phyloP scores from a whole-genome alignment of 2,113 vertebrate species.

The Vidua chalybeata region DNA sequence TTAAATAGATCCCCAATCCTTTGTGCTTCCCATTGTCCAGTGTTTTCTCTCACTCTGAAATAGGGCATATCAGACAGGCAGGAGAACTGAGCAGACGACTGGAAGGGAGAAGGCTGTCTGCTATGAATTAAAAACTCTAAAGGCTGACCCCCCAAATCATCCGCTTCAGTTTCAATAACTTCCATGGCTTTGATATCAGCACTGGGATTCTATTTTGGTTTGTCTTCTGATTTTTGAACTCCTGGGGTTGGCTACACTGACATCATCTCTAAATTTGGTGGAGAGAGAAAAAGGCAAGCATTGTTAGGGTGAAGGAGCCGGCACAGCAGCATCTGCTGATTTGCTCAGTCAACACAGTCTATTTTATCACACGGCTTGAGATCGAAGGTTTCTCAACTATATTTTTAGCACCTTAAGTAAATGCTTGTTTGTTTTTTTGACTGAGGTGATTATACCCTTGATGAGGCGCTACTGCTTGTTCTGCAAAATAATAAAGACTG shows the following conservation, averaged over 20 bases:
- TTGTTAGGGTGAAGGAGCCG: neutral
- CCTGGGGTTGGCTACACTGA: conserved; percentile 45
- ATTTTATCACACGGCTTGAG: conserved; percentile 39
- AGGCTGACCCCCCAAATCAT: conserved; percentile 53
- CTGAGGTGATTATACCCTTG: conserved; percentile 38
- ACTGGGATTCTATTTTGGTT: conserved; percentile 58
- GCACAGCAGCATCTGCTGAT: conserved; percentile 38
- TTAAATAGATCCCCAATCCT: conserved; percentile 44
- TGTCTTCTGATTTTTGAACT: conserved; percentile 56
- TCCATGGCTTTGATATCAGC: conserved; percentile 49
- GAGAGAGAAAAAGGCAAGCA: neutral
- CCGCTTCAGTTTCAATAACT: conserved; percentile 45
- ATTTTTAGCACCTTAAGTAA: conserved; percentile 59
- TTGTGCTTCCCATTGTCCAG: conserved; percentile 47
- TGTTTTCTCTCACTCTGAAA: conserved; percentile 28
- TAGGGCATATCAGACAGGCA: conserved; percentile 24
- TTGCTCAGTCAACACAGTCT: conserved; percentile 7
- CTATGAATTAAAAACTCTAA: conserved; percentile 59
- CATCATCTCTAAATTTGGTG: conserved; percentile 66
- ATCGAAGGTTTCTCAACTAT: conserved; percentile 40
- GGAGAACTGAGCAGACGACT: conserved; percentile 20
- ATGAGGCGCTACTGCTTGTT: conserved; percentile 29
- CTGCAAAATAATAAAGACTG: conserved; percentile 59
- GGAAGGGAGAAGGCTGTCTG: conserved; percentile 26
- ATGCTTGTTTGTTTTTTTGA: conserved; percentile 44